These are phyloP conservation scores for Diadema setosum DNA, from an alignment of 35 echinoderm and acorn worm genomes.

Conservation along the genomic window DNA sequence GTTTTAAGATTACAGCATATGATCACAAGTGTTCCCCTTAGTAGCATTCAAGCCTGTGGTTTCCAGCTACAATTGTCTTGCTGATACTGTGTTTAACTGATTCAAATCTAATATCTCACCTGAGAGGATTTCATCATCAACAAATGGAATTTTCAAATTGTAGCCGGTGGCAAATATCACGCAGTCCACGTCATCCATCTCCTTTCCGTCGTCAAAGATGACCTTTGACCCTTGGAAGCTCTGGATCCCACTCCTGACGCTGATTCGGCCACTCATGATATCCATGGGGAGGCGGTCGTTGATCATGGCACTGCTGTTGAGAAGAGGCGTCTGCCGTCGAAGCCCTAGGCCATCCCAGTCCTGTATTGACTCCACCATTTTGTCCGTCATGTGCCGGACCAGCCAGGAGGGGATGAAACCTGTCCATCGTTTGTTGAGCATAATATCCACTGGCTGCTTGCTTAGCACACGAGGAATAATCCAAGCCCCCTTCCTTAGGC, in stretches of 20 bases:
- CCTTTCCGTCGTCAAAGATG: slow-evolving; percentile 35
- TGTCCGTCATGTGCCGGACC: neutral
- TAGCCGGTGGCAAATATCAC: slow-evolving; percentile 65
- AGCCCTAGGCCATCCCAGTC: slow-evolving; percentile 31
- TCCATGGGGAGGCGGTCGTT: slow-evolving; percentile 35
- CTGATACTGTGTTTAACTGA: no score
- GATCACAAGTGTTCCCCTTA: no score
- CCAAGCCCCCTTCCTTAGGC: neutral
- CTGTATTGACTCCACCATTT: neutral
- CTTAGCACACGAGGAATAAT: neutral
- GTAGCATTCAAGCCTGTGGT: no score
- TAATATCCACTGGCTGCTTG: neutral
- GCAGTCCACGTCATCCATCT: slow-evolving; percentile 21
- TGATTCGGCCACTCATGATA: slow-evolving; percentile 40
- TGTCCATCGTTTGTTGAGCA: neutral
- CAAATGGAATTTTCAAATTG: neutral
- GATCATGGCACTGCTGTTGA: slow-evolving; percentile 13
- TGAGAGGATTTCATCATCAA: slow-evolving; percentile 28
- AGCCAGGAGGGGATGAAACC: slow-evolving; percentile 5
- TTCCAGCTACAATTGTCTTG: no score
- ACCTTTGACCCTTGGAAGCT: slow-evolving; percentile 20
- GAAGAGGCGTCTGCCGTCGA: neutral
- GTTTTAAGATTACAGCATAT: no score
- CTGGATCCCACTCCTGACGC: slow-evolving; percentile 14
- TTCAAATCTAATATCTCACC: slow-evolving; percentile 11